Percentiles rank a stretch among this genome's conserved stretches.
Evolutionary conservation across 2,888 invertebrate species (phyloP).

Genomic region (Branchipolynoe longqiensis): DNA sequence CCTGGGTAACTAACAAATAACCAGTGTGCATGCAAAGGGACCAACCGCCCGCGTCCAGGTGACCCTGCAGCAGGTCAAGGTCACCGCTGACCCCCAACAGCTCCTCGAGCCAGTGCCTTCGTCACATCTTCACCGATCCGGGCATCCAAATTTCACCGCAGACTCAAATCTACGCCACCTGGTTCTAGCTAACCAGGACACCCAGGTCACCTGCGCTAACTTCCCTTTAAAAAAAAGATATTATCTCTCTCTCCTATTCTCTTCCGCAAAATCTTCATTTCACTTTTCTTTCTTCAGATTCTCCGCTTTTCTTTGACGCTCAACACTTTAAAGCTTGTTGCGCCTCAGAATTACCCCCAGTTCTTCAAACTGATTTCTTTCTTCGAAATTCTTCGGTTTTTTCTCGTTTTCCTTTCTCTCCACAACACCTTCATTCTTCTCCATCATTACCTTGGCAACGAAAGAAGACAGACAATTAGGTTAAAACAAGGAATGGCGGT

Average conservation of each 20-base stretch:
- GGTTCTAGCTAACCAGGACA: background rate
- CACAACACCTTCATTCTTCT: conserved; percentile 56
- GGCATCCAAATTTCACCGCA: conserved; percentile 15
- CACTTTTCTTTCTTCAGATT: conserved; percentile 48
- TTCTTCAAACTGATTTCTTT: conserved; percentile 49
- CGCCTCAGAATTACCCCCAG: conserved; percentile 18
- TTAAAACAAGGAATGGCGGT: background rate
- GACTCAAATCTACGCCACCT: background rate
- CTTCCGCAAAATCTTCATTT: conserved; percentile 35
- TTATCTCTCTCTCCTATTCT: no score
- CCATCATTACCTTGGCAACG: conserved; percentile 46
- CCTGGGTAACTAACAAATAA: no score
- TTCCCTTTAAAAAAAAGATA: no score
- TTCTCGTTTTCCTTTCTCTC: conserved; percentile 29
- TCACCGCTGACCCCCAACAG: no score
- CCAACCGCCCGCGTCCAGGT: no score
- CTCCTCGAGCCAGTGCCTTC: no score
- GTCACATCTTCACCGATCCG: background rate
- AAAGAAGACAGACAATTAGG: conserved; percentile 50
- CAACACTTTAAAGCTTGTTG: conserved; percentile 39
- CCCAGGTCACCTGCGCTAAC: background rate
- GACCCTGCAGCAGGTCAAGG: no score
- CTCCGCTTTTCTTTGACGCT: conserved; percentile 35
- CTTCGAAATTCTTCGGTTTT: conserved; percentile 44
- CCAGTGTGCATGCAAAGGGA: no score